Evolutionary conservation across 2,888 invertebrate species (phyloP).

Genomic region (Acleris emargana): DNA sequence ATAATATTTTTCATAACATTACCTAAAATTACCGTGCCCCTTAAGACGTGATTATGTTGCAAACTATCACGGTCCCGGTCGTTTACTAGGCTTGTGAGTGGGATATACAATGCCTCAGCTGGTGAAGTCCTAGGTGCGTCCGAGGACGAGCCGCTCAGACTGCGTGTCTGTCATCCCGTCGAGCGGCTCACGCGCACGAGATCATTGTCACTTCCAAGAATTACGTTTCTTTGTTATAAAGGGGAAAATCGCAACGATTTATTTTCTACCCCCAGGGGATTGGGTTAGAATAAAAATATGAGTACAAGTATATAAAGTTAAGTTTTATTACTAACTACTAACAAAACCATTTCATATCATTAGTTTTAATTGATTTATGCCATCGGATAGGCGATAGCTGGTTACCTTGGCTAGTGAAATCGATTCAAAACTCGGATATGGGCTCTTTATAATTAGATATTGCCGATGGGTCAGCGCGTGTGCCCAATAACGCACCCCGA

Average conservation of each 20-base stretch:
- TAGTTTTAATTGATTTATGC: too few species aligned
- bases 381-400: conserved; percentile 5
- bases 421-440: conserved; percentile 26
- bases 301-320: too few species aligned
- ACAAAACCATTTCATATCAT: neutral
- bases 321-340: too few species aligned
- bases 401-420: conserved; percentile 43
- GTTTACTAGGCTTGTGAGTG: neutral
- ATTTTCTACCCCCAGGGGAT: too few species aligned
- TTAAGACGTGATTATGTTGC: too few species aligned
- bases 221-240: conserved; percentile 1
- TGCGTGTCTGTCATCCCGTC: conserved; percentile 29
- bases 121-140: neutral
- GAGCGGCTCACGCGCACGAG: conserved; percentile 6
- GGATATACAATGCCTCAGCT: neutral
- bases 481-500: conserved; percentile 19
- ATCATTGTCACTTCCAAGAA: conserved; percentile 15
- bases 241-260: too few species aligned
- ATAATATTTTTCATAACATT: too few species aligned
- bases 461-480: conserved; percentile 9
- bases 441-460: neutral
- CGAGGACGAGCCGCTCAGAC: conserved; percentile 22
- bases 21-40: too few species aligned
- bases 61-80: neutral
- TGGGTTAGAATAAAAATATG: too few species aligned